Evolutionary conservation across 2,797 vertebrate species (phyloP).

Genomic region (Mus minutoides): DNA sequence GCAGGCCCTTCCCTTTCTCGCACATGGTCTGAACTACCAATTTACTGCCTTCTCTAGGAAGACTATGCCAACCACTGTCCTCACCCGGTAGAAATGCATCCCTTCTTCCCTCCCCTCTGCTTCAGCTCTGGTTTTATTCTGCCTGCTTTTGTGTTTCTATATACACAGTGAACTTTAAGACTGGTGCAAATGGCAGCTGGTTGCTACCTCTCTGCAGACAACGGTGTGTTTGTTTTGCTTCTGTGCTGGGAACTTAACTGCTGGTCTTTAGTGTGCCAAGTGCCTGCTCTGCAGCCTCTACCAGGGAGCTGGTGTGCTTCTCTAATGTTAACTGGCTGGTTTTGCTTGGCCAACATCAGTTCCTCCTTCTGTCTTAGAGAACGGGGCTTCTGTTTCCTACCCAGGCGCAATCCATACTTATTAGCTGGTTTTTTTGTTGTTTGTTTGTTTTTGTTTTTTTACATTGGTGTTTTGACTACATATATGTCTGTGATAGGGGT

Average conservation of each 20-base stretch:
- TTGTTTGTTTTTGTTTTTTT: too few relatives aligned
- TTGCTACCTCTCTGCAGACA: neutral
- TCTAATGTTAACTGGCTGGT: accelerated
- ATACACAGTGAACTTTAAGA: neutral
- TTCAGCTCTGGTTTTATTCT: neutral
- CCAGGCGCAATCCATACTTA: neutral
- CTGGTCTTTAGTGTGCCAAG: neutral
- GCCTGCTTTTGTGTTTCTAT: neutral
- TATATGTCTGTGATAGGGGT: too few relatives aligned
- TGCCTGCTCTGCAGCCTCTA: neutral
- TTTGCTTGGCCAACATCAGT: neutral
- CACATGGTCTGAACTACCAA: neutral
- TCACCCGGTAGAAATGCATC: neutral
- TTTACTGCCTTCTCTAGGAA: neutral
- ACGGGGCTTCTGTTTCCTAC: neutral
- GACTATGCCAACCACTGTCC: neutral
- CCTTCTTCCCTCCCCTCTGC: neutral
- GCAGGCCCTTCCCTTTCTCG: neutral
- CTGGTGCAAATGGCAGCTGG: neutral
- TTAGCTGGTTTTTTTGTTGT: too few relatives aligned
- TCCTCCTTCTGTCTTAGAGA: neutral
- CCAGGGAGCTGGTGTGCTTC: neutral
- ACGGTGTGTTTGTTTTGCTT: neutral
- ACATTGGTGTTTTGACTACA: too few relatives aligned
- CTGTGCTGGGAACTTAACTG: neutral